Conservation (phyloP, 2,797 vertebrate genomes). For the Spinus pinus region DNA sequence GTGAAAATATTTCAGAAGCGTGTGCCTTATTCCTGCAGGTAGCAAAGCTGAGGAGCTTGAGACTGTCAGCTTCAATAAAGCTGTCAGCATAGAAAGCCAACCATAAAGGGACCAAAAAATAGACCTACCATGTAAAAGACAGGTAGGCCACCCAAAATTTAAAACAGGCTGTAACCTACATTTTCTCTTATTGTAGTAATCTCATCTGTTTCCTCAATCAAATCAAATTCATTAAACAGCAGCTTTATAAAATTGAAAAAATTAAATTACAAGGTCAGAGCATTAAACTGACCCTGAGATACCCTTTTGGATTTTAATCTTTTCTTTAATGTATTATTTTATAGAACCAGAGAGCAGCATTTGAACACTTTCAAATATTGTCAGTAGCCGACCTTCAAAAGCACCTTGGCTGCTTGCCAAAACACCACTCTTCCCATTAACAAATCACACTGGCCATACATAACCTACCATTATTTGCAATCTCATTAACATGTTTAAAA, state of each 20-base stretch:
- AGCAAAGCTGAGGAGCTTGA: background rate
- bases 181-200: background rate
- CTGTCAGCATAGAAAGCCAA: background rate
- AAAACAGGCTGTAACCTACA: background rate
- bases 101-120: background rate
- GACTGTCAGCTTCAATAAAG: background rate
- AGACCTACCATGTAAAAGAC: background rate
- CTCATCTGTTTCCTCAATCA: background rate
- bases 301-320: background rate
- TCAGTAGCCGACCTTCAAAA: slow-evolving; percentile 1
- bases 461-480: background rate
- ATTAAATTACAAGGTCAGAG: background rate
- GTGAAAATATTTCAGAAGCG: background rate
- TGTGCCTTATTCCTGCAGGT: background rate
- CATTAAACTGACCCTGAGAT: background rate
- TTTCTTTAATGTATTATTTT: background rate
- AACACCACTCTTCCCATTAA: background rate
- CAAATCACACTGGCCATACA: background rate
- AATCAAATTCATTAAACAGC: background rate
- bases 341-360: background rate
- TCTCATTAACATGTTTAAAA: background rate
- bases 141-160: background rate
- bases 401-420: slow-evolving; percentile 20
- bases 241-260: background rate
- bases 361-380: background rate